Evolutionary conservation across 1,140 invertebrate genomes (phyloP).

Genomic region (Procambarus clarkii): DNA sequence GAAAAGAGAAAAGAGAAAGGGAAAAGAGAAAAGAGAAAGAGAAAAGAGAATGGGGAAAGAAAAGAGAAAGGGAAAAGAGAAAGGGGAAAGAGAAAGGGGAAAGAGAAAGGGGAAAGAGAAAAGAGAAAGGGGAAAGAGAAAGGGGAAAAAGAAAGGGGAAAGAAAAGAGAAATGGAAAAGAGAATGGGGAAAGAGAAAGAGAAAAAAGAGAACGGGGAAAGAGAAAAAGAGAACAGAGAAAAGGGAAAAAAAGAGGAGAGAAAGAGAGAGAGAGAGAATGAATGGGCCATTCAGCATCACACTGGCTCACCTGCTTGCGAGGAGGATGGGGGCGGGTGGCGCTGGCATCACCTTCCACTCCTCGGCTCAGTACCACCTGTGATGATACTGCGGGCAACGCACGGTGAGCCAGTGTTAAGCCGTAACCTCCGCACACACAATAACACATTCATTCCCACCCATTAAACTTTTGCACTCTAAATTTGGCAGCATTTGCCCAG

Average conservation of each 20-base stretch:
- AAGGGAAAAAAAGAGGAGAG: no score
- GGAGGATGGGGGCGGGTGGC: constrained; percentile 65
- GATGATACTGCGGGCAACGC: constrained; percentile 63
- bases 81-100: neutral
- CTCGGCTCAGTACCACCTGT: constrained; percentile 66
- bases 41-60: neutral
- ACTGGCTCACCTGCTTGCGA: constrained; percentile 65
- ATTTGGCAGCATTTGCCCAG: neutral
- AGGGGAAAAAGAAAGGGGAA: neutral
- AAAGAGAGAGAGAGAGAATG: neutral
- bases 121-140: neutral
- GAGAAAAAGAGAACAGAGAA: neutral
- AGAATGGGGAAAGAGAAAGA: neutral
- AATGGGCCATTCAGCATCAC: constrained; percentile 52
- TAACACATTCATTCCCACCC: constrained; percentile 17
- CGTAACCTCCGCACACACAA: constrained; percentile 30
- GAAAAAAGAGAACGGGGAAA: neutral
- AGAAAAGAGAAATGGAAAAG: neutral
- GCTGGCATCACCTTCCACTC: constrained; percentile 66
- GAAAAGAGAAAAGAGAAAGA: constrained; percentile 8
- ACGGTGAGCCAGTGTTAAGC: constrained; percentile 63
- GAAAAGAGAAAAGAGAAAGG: neutral
- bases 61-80: neutral
- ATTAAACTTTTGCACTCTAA: neutral
- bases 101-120: neutral